Evolutionary conservation across 2,113 vertebrate species (phyloP), one percentile per base, ranked within the genome.

Genomic region (Notiomystis cincta): DNA sequence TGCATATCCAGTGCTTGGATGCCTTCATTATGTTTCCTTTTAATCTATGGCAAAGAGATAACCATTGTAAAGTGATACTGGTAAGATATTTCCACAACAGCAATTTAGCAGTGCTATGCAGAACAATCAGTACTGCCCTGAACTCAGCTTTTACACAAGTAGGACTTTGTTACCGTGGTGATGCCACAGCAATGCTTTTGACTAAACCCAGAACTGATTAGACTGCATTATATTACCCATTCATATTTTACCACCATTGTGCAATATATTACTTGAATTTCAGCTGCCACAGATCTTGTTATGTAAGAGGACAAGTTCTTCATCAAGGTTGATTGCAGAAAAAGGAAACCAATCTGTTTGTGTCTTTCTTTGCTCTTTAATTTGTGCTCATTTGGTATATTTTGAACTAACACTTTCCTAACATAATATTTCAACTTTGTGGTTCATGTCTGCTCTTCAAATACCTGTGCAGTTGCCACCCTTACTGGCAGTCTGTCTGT

Each of bases 11-110:
- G 42, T 70, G 14, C 76, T 90, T 90, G 44, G 27, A 61, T 88
- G 37, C 23, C 37, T 93, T 94, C 45, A 62, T 79, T 90, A 12
- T 50, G n/a, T 96, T 91, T 94, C 31, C 25, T 85, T 96, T 91
- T 57, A 53, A 90, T 40, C 30, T 48, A 9, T 57, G 48, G 33
- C 44, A 86, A 71, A 90, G 70, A 89, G 71, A 61, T 69, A 83
- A 56, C 25, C 22, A 13, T 54, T 83, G 82, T 62, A 65, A 95
- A 78, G 27, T 76, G 65, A 79, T 87, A 87, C 54, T 45, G 79
- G 62, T 84, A 62, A 75, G 42, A 12, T 71, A 66, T 48, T 90
- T 89, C 62, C 66, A 76, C 60, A 90, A 25, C 27, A 88, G 67
- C 40, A 83, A 28, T 88, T 81, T 56, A 57, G 37, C 54, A 40